Base-by-base conservation (phyloP, 64 coral and sea anemone genomes). In the Anthopleura sola region DNA sequence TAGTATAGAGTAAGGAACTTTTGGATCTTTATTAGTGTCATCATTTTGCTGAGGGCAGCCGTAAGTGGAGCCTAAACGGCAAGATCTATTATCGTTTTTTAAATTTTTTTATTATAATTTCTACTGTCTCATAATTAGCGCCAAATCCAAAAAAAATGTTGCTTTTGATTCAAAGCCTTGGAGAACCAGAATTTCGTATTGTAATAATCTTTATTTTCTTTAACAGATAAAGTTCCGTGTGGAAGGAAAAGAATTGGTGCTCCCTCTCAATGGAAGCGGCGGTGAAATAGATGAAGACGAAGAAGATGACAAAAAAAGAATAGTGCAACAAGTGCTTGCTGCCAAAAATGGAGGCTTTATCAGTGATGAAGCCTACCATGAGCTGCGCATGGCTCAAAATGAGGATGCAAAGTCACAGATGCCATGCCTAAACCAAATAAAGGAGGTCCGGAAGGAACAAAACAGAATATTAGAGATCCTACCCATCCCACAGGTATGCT, bases 281-380 rank as follows among this genome's bases (percentile, higher is more conserved):
- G 31, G 0, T 28, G 60, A 6, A n/a, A 57, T 31, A 49, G 80
- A 75, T 55, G 76, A 55, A 33, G 60, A 26, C 0, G 80, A 75
- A 24, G 76, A 55, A 33, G 79, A 26, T 0, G 68, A 75, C 15
- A 29, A 89, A 33, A 20, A 56, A 14, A 3, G 1, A 2, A 40
- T 81, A 3, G 31, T 83, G 4, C 46, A 62, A 34, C 18, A 29
- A 12, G 87, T 85, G 1, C 26, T 89, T 3, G 87, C 78, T 15
- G 86, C 58, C 0, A 93, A 93, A 55, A 82, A 93, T 21, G 32
- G 58, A 29, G 81, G 86, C 0, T 80, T 88, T 5, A 46, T 88
- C 10, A 88, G 69, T 29, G 91, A 93, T 11, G 60, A 88, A 34
- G 75, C 86, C 19, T 93, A 88, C 49, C 91, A 88, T 29, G 91